A percentile compares a stretch with the other conserved stretches of the same genome.
Evolutionary conservation across 2,888 invertebrate species (phyloP).

Genomic region (Ferdinandea cuprea): DNA sequence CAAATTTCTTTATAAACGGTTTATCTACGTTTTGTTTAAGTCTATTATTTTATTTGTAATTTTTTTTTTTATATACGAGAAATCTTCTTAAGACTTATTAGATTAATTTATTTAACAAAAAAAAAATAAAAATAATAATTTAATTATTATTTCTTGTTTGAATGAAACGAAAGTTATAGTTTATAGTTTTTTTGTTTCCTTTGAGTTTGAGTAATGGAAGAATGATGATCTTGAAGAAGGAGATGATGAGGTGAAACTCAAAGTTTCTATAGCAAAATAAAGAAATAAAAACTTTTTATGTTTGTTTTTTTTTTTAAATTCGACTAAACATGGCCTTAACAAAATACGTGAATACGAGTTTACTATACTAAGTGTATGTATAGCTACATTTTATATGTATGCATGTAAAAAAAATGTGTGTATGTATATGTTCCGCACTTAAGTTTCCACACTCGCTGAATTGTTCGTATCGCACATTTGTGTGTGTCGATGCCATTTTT

Average conservation of each 20-base stretch:
- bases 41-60: slow-evolving; percentile 26
- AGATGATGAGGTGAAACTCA: slow-evolving; percentile 7
- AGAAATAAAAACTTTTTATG: no score
- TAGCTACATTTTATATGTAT: no score
- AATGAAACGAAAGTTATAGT: slow-evolving; percentile 42
- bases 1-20: neutral
- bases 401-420: slow-evolving; percentile 1
- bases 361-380: slow-evolving; percentile 15
- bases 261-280: slow-evolving; percentile 9
- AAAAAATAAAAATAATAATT: neutral
- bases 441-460: slow-evolving; percentile 41
- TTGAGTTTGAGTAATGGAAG: slow-evolving; percentile 56
- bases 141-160: slow-evolving; percentile 34
- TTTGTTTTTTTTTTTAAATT: no score
- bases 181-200: no score
- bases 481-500: slow-evolving; percentile 74
- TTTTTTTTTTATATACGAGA: slow-evolving; percentile 33
- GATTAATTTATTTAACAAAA: slow-evolving; percentile 27
- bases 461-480: slow-evolving; percentile 22
- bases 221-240: slow-evolving; percentile 48
- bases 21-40: slow-evolving; percentile 2
- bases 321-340: slow-evolving; percentile 69
- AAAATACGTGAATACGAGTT: slow-evolving; percentile 46
- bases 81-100: slow-evolving; percentile 26
- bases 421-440: slow-evolving; percentile 47